A percentile compares a stretch with the other conserved stretches of the same genome.
phyloP scores from a whole-genome alignment of 2,113 vertebrate genomes.

The Chloropsis cyanopogon region DNA sequence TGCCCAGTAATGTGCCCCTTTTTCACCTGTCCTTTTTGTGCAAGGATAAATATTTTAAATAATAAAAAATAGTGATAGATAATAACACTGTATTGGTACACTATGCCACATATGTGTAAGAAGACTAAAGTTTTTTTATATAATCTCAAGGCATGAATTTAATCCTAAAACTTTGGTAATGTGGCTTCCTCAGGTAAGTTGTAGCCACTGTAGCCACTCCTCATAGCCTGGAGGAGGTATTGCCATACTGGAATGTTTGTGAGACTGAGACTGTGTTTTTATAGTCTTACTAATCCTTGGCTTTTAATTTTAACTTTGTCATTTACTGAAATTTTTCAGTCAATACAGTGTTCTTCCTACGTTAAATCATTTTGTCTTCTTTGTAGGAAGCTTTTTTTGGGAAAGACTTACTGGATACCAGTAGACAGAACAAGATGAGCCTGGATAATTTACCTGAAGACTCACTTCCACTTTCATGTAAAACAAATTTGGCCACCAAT shows the following conservation, averaged over 20 bases:
- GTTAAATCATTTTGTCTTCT: neutral
- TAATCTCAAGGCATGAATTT: neutral
- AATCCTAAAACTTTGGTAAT: neutral
- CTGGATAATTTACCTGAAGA: constrained; percentile 84
- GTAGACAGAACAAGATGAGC: constrained; percentile 76
- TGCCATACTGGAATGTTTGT: neutral
- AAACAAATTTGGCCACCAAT: constrained; percentile 63
- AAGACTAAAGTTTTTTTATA: accelerated
- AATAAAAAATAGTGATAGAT: neutral
- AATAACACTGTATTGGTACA: neutral
- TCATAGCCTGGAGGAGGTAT: neutral
- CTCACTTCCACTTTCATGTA: constrained; percentile 73
- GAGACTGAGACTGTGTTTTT: neutral
- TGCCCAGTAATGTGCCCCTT: neutral
- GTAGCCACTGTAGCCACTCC: neutral
- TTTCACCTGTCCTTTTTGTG: neutral
- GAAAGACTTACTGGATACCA: constrained; percentile 88
- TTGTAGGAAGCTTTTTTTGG: constrained; percentile 96
- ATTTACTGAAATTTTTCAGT: neutral
- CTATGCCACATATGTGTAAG: neutral
- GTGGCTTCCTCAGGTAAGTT: neutral
- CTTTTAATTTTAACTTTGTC: neutral
- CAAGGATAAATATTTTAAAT: neutral
- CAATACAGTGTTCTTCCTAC: neutral
- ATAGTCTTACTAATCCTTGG: neutral